Evolutionary conservation across 2,888 invertebrate species (phyloP).

Genomic region (Cotesia congregata): DNA sequence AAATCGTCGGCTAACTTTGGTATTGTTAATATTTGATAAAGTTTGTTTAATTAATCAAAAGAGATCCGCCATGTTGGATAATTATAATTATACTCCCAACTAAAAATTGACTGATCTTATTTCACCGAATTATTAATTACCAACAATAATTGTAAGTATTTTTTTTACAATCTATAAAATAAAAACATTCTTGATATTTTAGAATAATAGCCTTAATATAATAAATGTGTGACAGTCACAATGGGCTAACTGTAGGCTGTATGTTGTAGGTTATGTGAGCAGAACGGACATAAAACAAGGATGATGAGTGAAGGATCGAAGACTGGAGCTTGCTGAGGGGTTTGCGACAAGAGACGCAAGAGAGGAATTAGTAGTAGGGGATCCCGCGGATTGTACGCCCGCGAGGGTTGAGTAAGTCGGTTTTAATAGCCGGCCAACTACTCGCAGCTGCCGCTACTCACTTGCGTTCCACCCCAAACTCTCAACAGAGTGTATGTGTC

Average conservation of each 20-base stretch:
- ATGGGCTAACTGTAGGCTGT: neutral
- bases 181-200: too few relatives aligned
- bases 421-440: conserved; percentile 66
- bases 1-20: too few relatives aligned
- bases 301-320: neutral
- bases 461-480: conserved; percentile 34
- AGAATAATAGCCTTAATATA: neutral
- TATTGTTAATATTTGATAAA: too few relatives aligned
- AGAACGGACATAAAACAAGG: neutral
- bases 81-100: too few relatives aligned
- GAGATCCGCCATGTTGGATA: too few relatives aligned
- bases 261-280: neutral
- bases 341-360: conserved; percentile 11
- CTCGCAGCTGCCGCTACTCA: conserved; percentile 61
- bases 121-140: too few relatives aligned
- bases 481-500: neutral
- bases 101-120: too few relatives aligned
- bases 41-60: too few relatives aligned
- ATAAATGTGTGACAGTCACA: neutral
- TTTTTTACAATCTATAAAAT: too few relatives aligned
- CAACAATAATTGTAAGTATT: too few relatives aligned
- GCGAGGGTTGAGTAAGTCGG: conserved; percentile 62
- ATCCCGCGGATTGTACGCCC: conserved; percentile 43
- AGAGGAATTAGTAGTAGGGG: conserved; percentile 46
- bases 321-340: neutral